Percentiles rank a stretch among this genome's conserved stretches.
Evolutionary conservation across 2,113 vertebrate genomes (phyloP).

Genomic region (Panthera leo): DNA sequence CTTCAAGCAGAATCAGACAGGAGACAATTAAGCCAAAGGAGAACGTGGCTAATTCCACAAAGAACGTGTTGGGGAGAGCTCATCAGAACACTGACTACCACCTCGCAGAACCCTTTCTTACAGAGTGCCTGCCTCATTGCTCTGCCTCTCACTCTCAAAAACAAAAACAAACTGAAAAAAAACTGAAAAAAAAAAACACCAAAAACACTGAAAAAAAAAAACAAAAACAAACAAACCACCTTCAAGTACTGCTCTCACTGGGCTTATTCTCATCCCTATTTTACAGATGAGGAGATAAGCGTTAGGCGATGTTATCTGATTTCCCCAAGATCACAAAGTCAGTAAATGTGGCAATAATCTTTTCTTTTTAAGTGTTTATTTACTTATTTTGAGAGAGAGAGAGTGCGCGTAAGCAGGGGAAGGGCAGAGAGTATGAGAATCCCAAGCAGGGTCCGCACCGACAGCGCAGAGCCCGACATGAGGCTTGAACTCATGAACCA

Average conservation of each 20-base stretch:
- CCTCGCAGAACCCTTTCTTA: neutral
- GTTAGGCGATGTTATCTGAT: neutral
- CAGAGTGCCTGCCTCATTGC: fast-evolving
- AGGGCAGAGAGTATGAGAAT: no score
- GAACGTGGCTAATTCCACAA: neutral
- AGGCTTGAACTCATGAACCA: no score
- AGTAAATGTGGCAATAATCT: neutral
- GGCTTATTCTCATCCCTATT: neutral
- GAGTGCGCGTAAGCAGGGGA: no score
- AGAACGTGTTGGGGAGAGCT: neutral
- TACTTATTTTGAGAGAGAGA: no score
- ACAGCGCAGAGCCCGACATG: no score
- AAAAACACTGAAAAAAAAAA: neutral
- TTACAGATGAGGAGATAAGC: neutral
- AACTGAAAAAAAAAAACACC: neutral
- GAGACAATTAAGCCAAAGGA: conserved; percentile 41
- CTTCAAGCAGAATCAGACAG: neutral
- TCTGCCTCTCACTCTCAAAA: neutral
- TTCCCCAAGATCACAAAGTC: neutral
- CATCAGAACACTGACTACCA: neutral
- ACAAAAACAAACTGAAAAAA: no score
- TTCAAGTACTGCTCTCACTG: neutral
- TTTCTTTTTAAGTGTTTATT: no score
- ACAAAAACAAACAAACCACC: neutral
- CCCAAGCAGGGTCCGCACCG: no score